Evolutionary conservation across 2,113 vertebrate genomes (phyloP), one percentile per base, ranked within the genome.

Genomic region (Equus przewalskii): DNA sequence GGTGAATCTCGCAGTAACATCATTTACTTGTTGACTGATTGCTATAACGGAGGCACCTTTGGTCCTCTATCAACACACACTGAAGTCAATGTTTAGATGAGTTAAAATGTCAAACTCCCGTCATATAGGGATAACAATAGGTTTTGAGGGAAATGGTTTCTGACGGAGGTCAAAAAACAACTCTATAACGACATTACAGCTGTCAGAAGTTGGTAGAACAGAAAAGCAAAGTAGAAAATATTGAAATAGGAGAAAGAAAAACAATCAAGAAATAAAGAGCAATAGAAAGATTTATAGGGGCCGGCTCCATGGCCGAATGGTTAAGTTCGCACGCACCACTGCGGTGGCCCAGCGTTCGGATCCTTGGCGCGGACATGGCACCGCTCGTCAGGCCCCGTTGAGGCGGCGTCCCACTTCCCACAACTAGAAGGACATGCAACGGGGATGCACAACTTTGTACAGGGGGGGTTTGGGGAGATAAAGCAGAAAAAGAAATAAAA

Each of bases 61-160:
- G 3, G 51, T 76, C 78, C 33, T 84, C 76, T 75, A 78, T 95
- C 58, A 91, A 95, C 21, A 79, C 7, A 84, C 11, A 86, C 6
- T 89, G 65, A 95, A 92, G 9, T 96, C 51, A 90, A 86, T 13
- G 86, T 86, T 92, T 82, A 89, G 60, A 79, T 92, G 70, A 78
- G 92, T 73, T 92, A 95, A 94, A 94, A 88, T 79, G 30, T 58
- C 82, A 95, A 81, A 4, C 62, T 89, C 8, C 93, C 58, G 49
- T n/a, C 44, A 92, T 58, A 86, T 62, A 65, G n/a, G 82, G 44
- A 64, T 78, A 86, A 62, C 54, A 86, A 49, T 41, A 15, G 4
- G 0, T 49, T 83, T 81, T 76, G 19, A 89, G 11, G 9, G 3
- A 89, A 97, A 96, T 58, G 4, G 15, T 81, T 44, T 70, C 56